Base-by-base conservation (phyloP, 2,797 vertebrate species). In the Cirrhinus mrigala region DNA sequence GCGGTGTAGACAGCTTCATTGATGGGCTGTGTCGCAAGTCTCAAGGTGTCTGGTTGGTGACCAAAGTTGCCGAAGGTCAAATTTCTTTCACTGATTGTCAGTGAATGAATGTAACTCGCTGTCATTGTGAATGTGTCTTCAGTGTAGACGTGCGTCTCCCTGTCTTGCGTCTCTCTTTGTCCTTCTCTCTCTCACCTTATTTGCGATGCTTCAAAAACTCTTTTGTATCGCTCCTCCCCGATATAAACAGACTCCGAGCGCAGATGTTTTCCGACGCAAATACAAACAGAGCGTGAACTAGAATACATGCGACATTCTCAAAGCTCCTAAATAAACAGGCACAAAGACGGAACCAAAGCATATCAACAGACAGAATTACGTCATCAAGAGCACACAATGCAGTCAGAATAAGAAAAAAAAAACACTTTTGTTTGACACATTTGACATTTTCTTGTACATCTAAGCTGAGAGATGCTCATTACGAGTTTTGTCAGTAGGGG, bases 251-350 rank as follows among this genome's bases (percentile, higher is more conserved):
- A 78, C 74, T 88, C 58, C 3, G 83, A 82, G 80, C 66, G 80
- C 83, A 85, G 74, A 68, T 78, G 79, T 85, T 85, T 85, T 60
- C 77, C 22, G 56, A 71, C 56, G 71, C 76, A 80, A 74, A 79
- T 79, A 80, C 77, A 79, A 84, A 79, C 83, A 84, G 83, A 79
- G 75, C 37, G 52, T 79, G 83, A 79, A 79, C 83, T 58, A 84
- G 50, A 84, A 85, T 73, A 85, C 68, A 80, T 7, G 76, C 77
- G 16, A 20, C 44, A 46, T 54, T 73, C 83, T 85, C 83, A 85
- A 73, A 79, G 76, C 68, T 50, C 48, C 54, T 62, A 80, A 85
- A 85, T 74, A 79, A 85, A 85, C 83, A 85, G 56, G 20, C 83
- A 73, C 76, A 60, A 37, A 60, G 40, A 79, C 10, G 3, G 66